Evolutionary conservation across 2,797 vertebrate genomes (phyloP), one percentile per base, ranked within the genome.

Genomic region (Sebastes umbrosus): DNA sequence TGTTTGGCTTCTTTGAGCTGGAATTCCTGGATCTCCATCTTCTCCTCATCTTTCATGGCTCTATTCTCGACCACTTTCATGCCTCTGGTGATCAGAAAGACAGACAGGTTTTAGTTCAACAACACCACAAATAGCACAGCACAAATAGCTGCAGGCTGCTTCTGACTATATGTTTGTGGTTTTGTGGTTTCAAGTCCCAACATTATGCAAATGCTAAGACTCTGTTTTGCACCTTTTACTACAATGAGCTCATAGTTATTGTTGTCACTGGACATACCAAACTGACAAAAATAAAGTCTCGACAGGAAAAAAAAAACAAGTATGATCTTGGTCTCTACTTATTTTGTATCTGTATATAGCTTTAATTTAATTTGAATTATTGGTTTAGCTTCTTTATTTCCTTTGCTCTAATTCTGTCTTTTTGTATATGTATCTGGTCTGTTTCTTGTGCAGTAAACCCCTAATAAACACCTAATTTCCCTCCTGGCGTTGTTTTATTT

Each of bases 11-110:
- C 98, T 88, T 99, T 99, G 75, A 99, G 95, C 57, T 99, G 98
- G 95, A 98, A 94, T 88, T 99, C 99, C 89, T 99, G 98, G 66
- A 99, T 96, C 92, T 99, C 98, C 99, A 99, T 99, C 90, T 98
- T 99, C 94, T 99, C 98, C 90, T 99, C 98, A 0, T 99, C 98
- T 86, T 99, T 99, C 96, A 97, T 97, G 14, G 99, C 98, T 79
- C 98, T 94, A 94, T 99, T 99, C 92, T 99, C 99, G 7, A 99
- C 99, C 80, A 99, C 99, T 92, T 99, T 99, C 97, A 99, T 99
- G 52, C 98, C 98, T 92, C 98, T 99, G 93, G 60, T 62, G 69
- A 73, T 0, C 11, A 62, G 29, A 67, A 73, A 58, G 3, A 77
- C 8, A 25, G 8, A 69, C 3, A 14, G 8, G 1, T 2, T 46